These are phyloP conservation scores for Aradus depressus DNA, from an alignment of 2,888 invertebrate genomes.

Conservation along the genomic window DNA sequence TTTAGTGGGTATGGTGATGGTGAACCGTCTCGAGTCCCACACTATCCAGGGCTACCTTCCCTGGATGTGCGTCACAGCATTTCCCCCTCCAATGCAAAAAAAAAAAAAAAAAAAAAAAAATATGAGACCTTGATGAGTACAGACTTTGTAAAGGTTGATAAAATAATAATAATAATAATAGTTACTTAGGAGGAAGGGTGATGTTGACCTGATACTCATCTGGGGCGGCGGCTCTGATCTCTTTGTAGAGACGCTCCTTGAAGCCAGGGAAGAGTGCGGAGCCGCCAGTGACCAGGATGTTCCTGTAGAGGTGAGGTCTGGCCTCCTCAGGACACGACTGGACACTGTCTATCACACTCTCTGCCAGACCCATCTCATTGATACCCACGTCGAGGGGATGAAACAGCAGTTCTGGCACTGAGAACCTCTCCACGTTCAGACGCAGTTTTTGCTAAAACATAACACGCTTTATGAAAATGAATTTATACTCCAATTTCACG, in stretches of 20 bases:
- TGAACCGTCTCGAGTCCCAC: too few relatives aligned
- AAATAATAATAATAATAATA: slow-evolving; percentile 24
- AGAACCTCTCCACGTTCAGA: slow-evolving; percentile 86
- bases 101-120: not conserved
- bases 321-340: slow-evolving; percentile 59
- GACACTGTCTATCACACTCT: slow-evolving; percentile 72
- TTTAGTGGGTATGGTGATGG: too few relatives aligned
- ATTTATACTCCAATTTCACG: not conserved
- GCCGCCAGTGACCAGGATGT: slow-evolving; percentile 78
- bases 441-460: slow-evolving; percentile 58
- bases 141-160: not conserved
- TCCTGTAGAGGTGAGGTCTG: slow-evolving; percentile 63
- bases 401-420: slow-evolving; percentile 89
- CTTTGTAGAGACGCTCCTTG: slow-evolving; percentile 60
- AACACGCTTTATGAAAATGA: not conserved
- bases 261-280: slow-evolving; percentile 73
- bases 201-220: slow-evolving; percentile 68
- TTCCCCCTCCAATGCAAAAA: not conserved
- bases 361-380: slow-evolving; percentile 79
- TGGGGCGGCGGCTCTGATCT: slow-evolving; percentile 66
- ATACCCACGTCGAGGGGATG: slow-evolving; percentile 91
- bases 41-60: too few relatives aligned
- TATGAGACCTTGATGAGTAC: not conserved
- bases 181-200: slow-evolving; percentile 53
- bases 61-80: too few relatives aligned